Evolutionary conservation across 2,888 invertebrate genomes (phyloP), one percentile per base, ranked within the genome.

Genomic region (Bombyx huttoni): DNA sequence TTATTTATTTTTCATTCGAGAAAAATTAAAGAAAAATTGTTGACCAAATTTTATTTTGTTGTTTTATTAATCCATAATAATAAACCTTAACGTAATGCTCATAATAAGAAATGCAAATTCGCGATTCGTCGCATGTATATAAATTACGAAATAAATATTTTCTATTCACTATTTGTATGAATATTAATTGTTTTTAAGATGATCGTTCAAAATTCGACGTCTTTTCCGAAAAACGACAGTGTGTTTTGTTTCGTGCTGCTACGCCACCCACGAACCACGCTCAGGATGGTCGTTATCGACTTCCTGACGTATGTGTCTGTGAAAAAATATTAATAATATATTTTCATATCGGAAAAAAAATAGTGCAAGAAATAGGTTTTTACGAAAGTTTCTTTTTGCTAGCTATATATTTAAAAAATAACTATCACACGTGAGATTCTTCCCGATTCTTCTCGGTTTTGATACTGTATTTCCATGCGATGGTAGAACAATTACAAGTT

Each of bases 231-330:
- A 63, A 87, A 87, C 1, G 76, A 77, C 7, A 87, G 72, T 0
- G 87, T 87, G 58, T 87, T 87, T 52, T 68, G 74, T 55, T 81
- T 83, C 12, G 79, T 81, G 57, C 78, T 87, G 53, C 82, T 81
- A 7, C 88, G 72, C 87, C 87, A 88, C 0, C 83, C 88, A 33
- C 88, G 78, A 13, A 87, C 84, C 52, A 87, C 62, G 55, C 81
- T 74, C 35, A 83, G 54, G 12, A 81, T 71, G 1, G 78, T 72
- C 10, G 72, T 55, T 34, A 77, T 56, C 0, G 85, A 67, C 56
- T 81, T 80, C 48, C 68, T 70, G 34, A 81, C 75, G 57, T 84
- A 88, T 1, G 58, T 47, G 10, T 73, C 87, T 86, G 78, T 7
- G 57, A 65, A 53, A 51, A 40, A 8, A 40, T 0, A 40, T 3